Conservation (phyloP, 2,797 vertebrate species). For the Glossophaga mutica region DNA sequence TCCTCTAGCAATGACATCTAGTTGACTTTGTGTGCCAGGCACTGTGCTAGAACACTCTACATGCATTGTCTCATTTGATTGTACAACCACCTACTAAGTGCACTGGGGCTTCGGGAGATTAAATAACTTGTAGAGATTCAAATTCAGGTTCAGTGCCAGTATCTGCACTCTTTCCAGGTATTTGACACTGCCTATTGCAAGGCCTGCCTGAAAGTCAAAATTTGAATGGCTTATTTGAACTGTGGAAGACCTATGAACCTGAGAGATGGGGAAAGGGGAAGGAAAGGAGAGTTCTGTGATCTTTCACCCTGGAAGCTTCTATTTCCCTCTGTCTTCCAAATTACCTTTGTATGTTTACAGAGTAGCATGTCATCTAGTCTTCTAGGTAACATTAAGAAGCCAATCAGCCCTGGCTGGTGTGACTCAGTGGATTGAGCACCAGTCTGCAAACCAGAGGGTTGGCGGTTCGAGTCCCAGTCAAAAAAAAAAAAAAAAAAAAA, state of each 20-base stretch:
- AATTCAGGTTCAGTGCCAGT: background rate
- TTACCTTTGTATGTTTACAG: background rate
- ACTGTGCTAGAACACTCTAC: background rate
- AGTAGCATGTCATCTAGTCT: background rate
- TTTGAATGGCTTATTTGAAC: slow-evolving; percentile 31
- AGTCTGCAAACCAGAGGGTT: no score
- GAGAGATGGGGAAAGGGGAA: background rate
- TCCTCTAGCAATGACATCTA: background rate
- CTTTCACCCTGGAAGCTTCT: background rate
- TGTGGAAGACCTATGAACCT: background rate
- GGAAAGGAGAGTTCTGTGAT: background rate
- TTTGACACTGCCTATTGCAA: background rate
- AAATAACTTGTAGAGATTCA: background rate
- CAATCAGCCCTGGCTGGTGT: background rate
- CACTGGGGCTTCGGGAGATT: background rate
- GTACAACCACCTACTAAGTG: background rate
- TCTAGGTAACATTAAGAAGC: background rate
- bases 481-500: no score
- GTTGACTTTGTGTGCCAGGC: background rate
- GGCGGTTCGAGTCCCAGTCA: no score
- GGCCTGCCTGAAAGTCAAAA: background rate
- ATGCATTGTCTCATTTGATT: background rate
- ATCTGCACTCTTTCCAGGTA: background rate
- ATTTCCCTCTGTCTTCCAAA: background rate
- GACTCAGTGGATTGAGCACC: no score